Evolutionary conservation across 1,140 invertebrate genomes (phyloP).

Genomic region (Atopsyche davidsoni): DNA sequence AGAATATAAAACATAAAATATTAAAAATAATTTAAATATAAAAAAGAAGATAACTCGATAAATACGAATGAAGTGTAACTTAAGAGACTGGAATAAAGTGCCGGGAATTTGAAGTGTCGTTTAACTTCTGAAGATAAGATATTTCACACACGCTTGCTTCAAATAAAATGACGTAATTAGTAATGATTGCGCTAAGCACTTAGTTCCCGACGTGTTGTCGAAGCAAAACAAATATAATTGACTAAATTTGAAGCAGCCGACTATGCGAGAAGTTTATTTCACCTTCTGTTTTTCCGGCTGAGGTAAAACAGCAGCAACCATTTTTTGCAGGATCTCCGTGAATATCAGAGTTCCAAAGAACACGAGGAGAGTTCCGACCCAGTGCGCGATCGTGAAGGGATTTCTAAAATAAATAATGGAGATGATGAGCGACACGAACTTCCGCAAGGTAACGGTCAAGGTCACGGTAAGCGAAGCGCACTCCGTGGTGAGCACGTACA

Average conservation of each 20-base stretch:
- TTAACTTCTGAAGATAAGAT: too few relatives aligned
- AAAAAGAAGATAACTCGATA: too few relatives aligned
- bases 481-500: slow-evolving; percentile 90
- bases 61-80: too few relatives aligned
- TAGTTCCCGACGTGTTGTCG: too few relatives aligned
- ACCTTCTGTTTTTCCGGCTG: slow-evolving; percentile 20
- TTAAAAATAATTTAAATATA: too few relatives aligned
- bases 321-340: slow-evolving; percentile 63
- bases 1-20: too few relatives aligned
- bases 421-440: slow-evolving; percentile 91
- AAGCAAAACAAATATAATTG: too few relatives aligned
- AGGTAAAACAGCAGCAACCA: slow-evolving; percentile 32
- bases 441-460: slow-evolving; percentile 89
- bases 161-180: too few relatives aligned
- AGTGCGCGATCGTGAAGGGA: slow-evolving; percentile 87
- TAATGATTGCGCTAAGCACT: too few relatives aligned
- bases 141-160: too few relatives aligned
- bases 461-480: slow-evolving; percentile 93
- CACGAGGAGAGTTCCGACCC: slow-evolving; percentile 86
- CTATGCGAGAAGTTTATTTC: slow-evolving; percentile 21
- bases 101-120: too few relatives aligned
- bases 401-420: slow-evolving; percentile 96
- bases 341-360: slow-evolving; percentile 93
- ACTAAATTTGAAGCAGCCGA: not conserved
- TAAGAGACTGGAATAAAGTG: too few relatives aligned